Evolutionary conservation across 2,888 invertebrate genomes (phyloP).

Genomic region (Kryphioiulus occultus): DNA sequence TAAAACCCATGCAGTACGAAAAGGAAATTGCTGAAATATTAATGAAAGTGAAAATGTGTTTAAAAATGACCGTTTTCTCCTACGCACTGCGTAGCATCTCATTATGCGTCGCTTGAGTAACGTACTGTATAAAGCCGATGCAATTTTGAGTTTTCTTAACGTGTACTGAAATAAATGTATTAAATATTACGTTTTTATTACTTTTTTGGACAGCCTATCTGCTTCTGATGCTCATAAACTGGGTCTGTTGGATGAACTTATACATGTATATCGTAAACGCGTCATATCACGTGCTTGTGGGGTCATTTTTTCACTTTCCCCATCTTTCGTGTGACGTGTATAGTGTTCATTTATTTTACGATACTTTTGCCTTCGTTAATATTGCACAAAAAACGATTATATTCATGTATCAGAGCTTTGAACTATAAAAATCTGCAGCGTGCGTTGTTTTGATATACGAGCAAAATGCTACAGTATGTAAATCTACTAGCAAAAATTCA

Average conservation of each 20-base stretch:
- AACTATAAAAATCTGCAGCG: background rate
- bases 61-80: background rate
- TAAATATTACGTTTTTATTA: background rate
- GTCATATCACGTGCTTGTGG: background rate
- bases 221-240: background rate
- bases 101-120: background rate
- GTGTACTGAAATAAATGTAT: background rate
- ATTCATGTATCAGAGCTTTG: no score
- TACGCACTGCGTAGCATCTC: background rate
- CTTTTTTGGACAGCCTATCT: background rate
- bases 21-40: conserved; percentile 14
- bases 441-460: no score
- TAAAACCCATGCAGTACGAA: background rate
- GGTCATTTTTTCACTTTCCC: background rate
- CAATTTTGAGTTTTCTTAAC: background rate
- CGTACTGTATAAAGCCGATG: no score
- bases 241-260: background rate
- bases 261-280: background rate
- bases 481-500: no score
- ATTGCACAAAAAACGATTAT: background rate
- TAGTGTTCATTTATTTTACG: background rate
- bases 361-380: background rate
- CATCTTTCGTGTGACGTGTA: background rate
- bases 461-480: no score
- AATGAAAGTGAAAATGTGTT: background rate